Conservation (phyloP, 2,888 invertebrate species). For the Lepidochrysops patricia region DNA sequence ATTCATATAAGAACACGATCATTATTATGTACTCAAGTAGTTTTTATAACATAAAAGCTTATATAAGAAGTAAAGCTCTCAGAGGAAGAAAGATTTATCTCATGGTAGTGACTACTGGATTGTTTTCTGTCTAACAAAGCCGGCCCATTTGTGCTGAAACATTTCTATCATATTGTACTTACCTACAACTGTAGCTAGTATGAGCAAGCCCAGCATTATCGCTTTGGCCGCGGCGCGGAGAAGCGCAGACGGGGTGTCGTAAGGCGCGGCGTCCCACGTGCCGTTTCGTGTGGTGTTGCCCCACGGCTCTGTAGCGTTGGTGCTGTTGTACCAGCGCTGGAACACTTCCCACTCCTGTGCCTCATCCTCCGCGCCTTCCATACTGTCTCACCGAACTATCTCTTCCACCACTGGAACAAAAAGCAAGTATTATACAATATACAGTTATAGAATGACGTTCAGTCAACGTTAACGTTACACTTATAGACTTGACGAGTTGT, state of each 20-base stretch:
- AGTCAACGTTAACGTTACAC: too few relatives aligned
- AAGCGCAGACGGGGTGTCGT: constrained; percentile 69
- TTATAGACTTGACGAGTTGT: too few relatives aligned
- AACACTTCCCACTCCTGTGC: constrained; percentile 62
- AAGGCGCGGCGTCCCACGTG: constrained; percentile 64
- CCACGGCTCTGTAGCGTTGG: constrained; percentile 51
- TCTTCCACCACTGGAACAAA: constrained; percentile 38
- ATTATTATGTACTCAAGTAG: background rate
- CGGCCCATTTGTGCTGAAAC: too few relatives aligned
- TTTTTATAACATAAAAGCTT: too few relatives aligned
- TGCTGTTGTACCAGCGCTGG: constrained; percentile 46
- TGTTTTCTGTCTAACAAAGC: too few relatives aligned
- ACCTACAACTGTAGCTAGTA: constrained; percentile 78
- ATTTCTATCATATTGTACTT: too few relatives aligned
- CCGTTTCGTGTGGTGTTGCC: constrained; percentile 50
- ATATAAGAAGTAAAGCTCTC: too few relatives aligned
- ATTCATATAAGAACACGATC: background rate
- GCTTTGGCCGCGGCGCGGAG: constrained; percentile 77
- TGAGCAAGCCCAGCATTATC: constrained; percentile 73
- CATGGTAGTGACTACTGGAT: too few relatives aligned
- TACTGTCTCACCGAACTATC: constrained; percentile 59
- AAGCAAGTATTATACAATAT: background rate
- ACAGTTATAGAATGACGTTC: too few relatives aligned
- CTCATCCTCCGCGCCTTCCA: constrained; percentile 69
- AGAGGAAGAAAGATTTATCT: too few relatives aligned